Evolutionary conservation across 1,140 invertebrate species (phyloP), one percentile per base, ranked within the genome.

Genomic region (Propsilocerus akamusi): DNA sequence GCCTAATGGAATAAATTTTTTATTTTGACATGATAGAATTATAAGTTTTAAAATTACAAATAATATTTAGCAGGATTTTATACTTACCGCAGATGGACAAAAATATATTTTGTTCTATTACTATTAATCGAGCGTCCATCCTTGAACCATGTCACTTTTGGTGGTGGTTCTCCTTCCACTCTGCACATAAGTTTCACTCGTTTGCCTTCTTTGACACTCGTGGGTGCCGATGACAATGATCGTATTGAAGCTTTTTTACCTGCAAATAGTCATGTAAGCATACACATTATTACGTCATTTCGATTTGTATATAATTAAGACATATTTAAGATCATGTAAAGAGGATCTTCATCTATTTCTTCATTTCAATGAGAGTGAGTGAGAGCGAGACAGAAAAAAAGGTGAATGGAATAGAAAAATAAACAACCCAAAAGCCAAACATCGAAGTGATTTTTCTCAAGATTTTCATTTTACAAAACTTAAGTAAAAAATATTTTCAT

Each of bases 61-160:
- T 12, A 30, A 30, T 30, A 12, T 7, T 30, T 30, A 30, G 12
- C 7, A 30, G 11, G 10, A 46, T 23, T 46, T 17, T 46, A 17
- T 32, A 49, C 63, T 64, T 52, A 65, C 63, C 64, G 65, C 54
- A 58, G 55, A 51, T 64, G 63, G 51, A 62, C 57, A 53, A 65
- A 62, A 59, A 63, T 56, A 53, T 65, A 65, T 51, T 59, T 54
- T 56, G 57, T 57, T 50, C 57, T 60, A 57, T 64, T 62, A 51
- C 60, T 56, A 56, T 63, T 62, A 53, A 65, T 65, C 51, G 75
- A 75, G 59, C 72, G 69, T 57, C 75, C 77, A 66, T 83, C 77
- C 60, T 80, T 80, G 66, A 77, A 80, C 81, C 81, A 85, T 54
- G 73, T 70, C 53, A 84, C 75, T 59, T 72, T 71, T 23, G 80